Evolutionary conservation across 2,888 invertebrate genomes (phyloP).

Genomic region (Scaptomyza cyrtandrae): DNA sequence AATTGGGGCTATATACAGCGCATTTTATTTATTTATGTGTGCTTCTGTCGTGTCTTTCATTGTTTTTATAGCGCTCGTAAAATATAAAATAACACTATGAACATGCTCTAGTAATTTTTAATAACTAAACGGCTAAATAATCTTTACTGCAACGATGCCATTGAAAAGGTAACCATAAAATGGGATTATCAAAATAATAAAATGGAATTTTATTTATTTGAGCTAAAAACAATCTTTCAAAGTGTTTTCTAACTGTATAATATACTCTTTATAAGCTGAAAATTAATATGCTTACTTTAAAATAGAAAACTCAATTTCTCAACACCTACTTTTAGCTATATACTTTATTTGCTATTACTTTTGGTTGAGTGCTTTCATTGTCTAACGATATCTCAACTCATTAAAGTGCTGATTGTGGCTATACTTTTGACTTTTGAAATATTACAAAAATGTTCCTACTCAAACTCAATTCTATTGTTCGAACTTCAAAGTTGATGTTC

Average conservation of each 20-base stretch:
- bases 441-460: constrained; percentile 31
- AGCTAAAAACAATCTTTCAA: too few relatives aligned
- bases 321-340: constrained; percentile 30
- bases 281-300: too few relatives aligned
- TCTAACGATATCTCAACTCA: constrained; percentile 34
- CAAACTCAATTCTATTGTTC: constrained; percentile 32
- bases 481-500: constrained; percentile 29
- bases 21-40: not conserved
- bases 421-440: constrained; percentile 20
- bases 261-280: not conserved
- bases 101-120: constrained; percentile 49
- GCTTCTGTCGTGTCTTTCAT: constrained; percentile 9
- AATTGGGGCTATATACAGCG: not conserved
- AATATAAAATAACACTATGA: constrained; percentile 20
- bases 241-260: not conserved
- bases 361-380: constrained; percentile 8
- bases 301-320: not conserved
- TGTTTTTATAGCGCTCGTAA: constrained; percentile 40
- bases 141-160: not conserved
- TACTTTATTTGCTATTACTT: constrained; percentile 17
- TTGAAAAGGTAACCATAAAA: not conserved
- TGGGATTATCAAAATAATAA: not conserved
- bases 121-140: constrained; percentile 36
- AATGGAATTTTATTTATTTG: not conserved
- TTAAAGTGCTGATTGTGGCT: constrained; percentile 37